Evolutionary conservation across 2,113 vertebrate species (phyloP), one percentile per base, ranked within the genome.

Genomic region (Cyprinodon variegatus): DNA sequence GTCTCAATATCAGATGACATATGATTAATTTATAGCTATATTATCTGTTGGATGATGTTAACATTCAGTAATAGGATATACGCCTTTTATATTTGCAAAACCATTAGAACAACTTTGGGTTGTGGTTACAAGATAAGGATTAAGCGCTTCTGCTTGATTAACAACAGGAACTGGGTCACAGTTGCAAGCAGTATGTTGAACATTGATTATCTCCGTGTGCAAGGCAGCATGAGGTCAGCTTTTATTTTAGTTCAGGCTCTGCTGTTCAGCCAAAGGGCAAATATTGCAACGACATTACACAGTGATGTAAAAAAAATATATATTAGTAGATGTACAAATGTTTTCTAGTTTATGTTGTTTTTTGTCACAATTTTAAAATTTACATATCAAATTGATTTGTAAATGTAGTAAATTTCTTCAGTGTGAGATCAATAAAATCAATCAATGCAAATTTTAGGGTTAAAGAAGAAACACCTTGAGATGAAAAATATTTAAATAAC

Each of bases 151-250:
- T 41, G 38, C 45, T 22, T 78, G 70, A 78, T 67, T 17, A 68
- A 72, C 63, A 77, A 66, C 67, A 79, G 76, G 78, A 85, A 77
- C 62, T 79, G 72, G 67, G 60, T 77, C 64, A 81, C 40, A 37
- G 74, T 59, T 39, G 41, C 72, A 66, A 62, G 79, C 75, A 78
- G 39, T 73, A 20, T 76, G 83, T 66, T 79, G 53, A 40, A 37
- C 37, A 68, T 65, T 75, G 83, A 87, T 86, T 75, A 66, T 14
- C 69, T 66, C 61, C 62, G 22, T 7, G 63, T 41, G 61, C 22
- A 46, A 83, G 65, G 39, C 45, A 57, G 17, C 50, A 59, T n/a
- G n/a, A 78, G 43, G 38, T 17, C 66, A 80, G 4, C 10, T 57
- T 11, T 40, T 63, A 61, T 70, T 80, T 74, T 29, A 50, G 37